Evolutionary conservation across 2,888 invertebrate species (phyloP).

Genomic region (Erebia ligea): DNA sequence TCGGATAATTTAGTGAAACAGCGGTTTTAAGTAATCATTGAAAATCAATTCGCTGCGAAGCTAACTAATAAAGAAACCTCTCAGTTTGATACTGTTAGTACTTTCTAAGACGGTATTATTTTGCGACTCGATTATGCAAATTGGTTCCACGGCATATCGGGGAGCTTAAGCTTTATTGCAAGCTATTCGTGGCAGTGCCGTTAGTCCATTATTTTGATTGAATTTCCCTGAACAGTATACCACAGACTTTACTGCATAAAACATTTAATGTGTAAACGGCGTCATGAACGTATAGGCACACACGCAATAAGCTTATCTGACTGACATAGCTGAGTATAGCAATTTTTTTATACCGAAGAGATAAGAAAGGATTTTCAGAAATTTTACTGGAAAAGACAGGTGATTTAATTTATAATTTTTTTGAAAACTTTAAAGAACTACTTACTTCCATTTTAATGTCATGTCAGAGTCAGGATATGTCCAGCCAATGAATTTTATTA

Average conservation of each 20-base stretch:
- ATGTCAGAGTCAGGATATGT: too few relatives aligned
- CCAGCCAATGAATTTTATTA: too few relatives aligned
- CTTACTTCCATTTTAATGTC: too few relatives aligned
- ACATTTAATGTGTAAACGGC: not conserved
- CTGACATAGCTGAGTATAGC: too few relatives aligned
- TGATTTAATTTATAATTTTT: too few relatives aligned
- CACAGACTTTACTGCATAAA: not conserved
- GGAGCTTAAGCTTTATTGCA: conserved; percentile 37
- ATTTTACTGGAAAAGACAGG: too few relatives aligned
- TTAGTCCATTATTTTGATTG: conserved; percentile 37
- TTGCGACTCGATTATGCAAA: conserved; percentile 38
- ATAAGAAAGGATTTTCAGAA: too few relatives aligned
- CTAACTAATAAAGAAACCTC: not conserved
- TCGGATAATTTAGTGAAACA: too few relatives aligned
- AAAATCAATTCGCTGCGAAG: conserved; percentile 11
- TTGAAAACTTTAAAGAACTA: too few relatives aligned
- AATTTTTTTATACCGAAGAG: too few relatives aligned
- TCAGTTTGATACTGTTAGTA: not conserved
- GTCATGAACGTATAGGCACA: not conserved
- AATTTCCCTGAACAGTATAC: conserved; percentile 17
- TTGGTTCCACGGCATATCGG: conserved; percentile 37
- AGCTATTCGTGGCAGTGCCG: conserved; percentile 28
- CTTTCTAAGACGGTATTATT: conserved; percentile 33
- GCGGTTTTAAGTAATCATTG: not conserved
- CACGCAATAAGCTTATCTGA: not conserved